Conservation (phyloP, 2,797 vertebrate species). For the Sitta carolinensis region DNA sequence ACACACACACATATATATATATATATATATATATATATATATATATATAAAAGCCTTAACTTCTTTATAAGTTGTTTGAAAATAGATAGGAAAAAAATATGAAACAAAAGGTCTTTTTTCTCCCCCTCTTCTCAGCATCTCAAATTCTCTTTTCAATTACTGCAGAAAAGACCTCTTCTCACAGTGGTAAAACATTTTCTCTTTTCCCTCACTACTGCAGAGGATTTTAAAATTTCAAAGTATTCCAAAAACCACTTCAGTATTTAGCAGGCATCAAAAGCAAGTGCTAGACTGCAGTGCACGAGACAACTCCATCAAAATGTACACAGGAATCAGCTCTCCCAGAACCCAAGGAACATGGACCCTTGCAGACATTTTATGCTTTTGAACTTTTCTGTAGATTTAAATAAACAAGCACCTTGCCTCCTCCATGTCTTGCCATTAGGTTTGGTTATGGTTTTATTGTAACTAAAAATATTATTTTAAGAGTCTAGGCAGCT, state of each 20-base stretch:
- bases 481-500: neutral
- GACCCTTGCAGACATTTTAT: neutral
- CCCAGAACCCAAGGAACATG: neutral
- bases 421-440: neutral
- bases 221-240: neutral
- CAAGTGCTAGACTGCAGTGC: neutral
- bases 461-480: neutral
- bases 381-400: neutral
- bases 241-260: neutral
- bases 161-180: neutral
- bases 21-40: too few relatives aligned
- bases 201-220: neutral
- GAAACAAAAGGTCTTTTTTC: accelerated
- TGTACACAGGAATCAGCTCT: neutral
- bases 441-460: neutral
- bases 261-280: neutral
- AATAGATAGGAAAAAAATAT: neutral
- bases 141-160: neutral
- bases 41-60: neutral
- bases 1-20: too few relatives aligned
- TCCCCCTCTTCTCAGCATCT: neutral
- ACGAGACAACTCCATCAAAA: neutral
- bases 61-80: neutral
- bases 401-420: neutral
- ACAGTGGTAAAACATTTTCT: neutral